Percentiles rank a stretch among this genome's conserved stretches.
These are phyloP conservation scores for Empidonax traillii DNA, from an alignment of 2,113 vertebrate species.

Conservation along the genomic window DNA sequence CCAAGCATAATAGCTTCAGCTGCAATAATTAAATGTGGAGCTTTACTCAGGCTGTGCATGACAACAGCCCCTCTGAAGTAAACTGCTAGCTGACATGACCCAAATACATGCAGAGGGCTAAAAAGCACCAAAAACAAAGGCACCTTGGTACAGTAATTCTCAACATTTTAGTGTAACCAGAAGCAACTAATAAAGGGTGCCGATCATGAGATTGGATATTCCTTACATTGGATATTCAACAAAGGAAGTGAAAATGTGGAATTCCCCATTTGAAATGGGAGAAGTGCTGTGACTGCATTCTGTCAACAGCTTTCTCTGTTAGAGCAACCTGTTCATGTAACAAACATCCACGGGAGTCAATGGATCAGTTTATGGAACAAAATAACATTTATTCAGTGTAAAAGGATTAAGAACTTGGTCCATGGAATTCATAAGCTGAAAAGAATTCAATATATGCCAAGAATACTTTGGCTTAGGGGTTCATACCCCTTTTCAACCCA, in stretches of 20 bases:
- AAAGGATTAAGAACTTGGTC: background rate
- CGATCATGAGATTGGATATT: background rate
- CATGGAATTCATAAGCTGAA: background rate
- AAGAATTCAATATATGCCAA: background rate
- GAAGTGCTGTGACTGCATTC: background rate
- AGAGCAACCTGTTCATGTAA: background rate
- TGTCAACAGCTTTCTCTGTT: accelerated
- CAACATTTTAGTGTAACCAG: background rate
- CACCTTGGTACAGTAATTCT: background rate
- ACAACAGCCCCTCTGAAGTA: background rate
- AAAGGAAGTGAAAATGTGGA: background rate
- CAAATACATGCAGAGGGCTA: background rate
- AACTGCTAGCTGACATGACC: background rate
- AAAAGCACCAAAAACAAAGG: background rate
- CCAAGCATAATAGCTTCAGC: background rate
- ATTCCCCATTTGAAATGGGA: background rate
- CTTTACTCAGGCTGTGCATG: background rate
- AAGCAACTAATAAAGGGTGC: background rate
- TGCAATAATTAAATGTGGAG: constrained; percentile 22
- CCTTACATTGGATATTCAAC: background rate
- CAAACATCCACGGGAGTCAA: background rate
- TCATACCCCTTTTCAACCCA: background rate
- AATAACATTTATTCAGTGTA: background rate
- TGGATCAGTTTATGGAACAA: background rate
- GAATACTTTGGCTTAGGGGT: background rate